Evolutionary conservation across 1,140 invertebrate species (phyloP), one percentile per base, ranked within the genome.

Genomic region (Heliconius melpomene): DNA sequence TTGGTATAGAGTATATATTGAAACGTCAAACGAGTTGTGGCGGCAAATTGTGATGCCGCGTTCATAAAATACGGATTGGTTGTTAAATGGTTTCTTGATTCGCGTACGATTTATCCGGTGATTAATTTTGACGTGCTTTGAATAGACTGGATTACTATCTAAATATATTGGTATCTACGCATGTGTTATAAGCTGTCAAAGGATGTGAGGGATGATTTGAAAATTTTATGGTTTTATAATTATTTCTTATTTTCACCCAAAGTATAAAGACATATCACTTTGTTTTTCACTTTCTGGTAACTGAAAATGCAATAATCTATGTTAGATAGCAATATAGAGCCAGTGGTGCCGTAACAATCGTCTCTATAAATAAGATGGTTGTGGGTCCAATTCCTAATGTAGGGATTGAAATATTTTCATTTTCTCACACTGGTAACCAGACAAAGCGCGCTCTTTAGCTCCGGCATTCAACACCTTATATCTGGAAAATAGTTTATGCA

Each of bases 1-100:
- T 66, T 54, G 74, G 74, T 78, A 83, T 78, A 87, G 83, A 82
- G 83, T 87, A 83, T 80, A 89, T 72, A 86, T 85, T 81, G 40
- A 79, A 78, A 74, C 79, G 79, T 77, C 82, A 50, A 71, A 78
- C 29, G 36, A 38, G n/a, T 82, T 81, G 82, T 84, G 79, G 79
- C 83, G 80, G 86, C 76, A 88, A 85, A 81, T 52, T 77, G 78
- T 71, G 84, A 79, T 85, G 82, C 82, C 74, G 3, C 60, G 13
- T 29, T 83, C 84, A 87, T 86, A 86, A 91, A 89, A 89, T 89
- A 82, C 87, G 88, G 90, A 92, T 92, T 90, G 91, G 90, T 92
- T 92, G 91, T 94, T 94, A 89, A 91, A 93, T 94, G 92, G 92
- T 94, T 94, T 94, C 92, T 91, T 91, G 91, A 88, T 88, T 94